Evolutionary conservation across 1,140 invertebrate species (phyloP).

Genomic region (Acromyrmex charruanus): DNA sequence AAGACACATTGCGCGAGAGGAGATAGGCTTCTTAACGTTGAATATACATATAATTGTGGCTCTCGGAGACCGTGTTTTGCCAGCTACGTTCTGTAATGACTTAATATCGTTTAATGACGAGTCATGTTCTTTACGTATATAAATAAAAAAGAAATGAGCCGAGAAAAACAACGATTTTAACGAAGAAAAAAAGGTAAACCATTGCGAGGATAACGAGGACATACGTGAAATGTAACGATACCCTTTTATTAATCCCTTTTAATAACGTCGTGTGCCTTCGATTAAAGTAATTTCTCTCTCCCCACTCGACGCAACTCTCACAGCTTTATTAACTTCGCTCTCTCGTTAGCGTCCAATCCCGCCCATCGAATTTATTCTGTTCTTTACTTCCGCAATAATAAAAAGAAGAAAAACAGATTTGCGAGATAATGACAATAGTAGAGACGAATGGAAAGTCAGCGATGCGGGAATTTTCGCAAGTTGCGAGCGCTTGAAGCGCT

Average conservation of each 20-base stretch:
- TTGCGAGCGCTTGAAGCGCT: neutral
- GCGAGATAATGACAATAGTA: constrained; percentile 27
- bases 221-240: constrained; percentile 4
- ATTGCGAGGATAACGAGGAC: neutral
- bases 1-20: constrained; percentile 14
- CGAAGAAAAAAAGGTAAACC: neutral
- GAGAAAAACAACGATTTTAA: neutral
- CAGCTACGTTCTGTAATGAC: constrained; percentile 14
- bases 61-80: neutral
- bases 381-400: constrained; percentile 6
- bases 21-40: constrained; percentile 6
- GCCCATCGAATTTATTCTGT: constrained; percentile 13
- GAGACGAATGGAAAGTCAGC: neutral
- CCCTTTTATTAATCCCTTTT: constrained; percentile 49
- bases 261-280: constrained; percentile 25
- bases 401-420: constrained; percentile 21
- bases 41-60: constrained; percentile 33
- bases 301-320: constrained; percentile 13
- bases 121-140: constrained; percentile 16
- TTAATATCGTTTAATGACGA: constrained; percentile 49
- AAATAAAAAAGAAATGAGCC: neutral
- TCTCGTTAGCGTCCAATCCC: constrained; percentile 29
- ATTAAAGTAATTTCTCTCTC: constrained; percentile 52
- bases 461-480: constrained; percentile 1
- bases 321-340: constrained; percentile 45